Base-by-base conservation (phyloP, 2,113 vertebrate genomes). In the Hippocampus zosterae region DNA sequence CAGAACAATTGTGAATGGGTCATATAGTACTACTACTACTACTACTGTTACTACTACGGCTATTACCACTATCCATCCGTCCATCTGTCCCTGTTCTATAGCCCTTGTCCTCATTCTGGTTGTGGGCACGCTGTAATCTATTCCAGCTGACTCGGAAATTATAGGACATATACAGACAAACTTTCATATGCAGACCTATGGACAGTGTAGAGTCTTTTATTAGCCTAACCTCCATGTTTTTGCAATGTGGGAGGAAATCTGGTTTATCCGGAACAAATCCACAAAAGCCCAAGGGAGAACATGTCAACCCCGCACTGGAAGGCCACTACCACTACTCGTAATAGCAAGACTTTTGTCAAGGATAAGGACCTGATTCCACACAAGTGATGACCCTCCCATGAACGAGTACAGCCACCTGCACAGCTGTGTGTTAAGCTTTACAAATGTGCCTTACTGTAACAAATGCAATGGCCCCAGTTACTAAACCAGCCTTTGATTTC, bases 401-500 rank as follows among this genome's bases (percentile, higher is more conserved):
- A 68, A 41, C 37, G 67, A 44, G 44, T 65, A n/a, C 41, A 46
- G 23, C 41, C 63, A 65, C 33, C 71, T 81, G 70, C 55, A 57
- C 67, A 78, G 63, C 76, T 76, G 72, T 50, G 19, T 65, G 71
- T n/a, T 66, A 68, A 60, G 59, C 70, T 56, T 13, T 76, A 57
- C 68, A 69, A 71, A 79, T 37, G 61, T 73, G 63, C 65, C 67
- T 73, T 40, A 77, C 59, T 69, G 61, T 82, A 78, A 86, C 65
- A 70, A 71, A 83, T 55, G 63, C 6, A 15, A 68, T 7, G 68
- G 68, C 68, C 72, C 72, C 46, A 72, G 61, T 73, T 59, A 63
- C 46, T 77, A 81, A 81, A 77, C 78, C 67, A 75, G 75, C 71
- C 84, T 88, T 85, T 88, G 81, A 86, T 86, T 89, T 85, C 52